Base-by-base conservation (phyloP, 2,113 vertebrate species). In the Nesospiza acunhae region DNA sequence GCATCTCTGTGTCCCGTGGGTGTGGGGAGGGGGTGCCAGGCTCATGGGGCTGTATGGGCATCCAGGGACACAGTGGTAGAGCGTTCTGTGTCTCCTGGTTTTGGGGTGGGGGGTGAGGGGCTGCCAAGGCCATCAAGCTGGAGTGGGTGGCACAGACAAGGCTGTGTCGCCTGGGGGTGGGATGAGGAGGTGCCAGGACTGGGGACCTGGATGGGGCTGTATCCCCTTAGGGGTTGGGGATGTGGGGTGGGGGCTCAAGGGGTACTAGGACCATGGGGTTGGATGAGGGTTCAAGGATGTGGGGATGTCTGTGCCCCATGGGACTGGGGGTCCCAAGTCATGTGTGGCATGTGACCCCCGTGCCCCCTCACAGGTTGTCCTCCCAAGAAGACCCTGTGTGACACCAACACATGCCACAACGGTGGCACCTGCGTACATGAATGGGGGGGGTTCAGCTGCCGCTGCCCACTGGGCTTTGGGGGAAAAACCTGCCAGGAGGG, bases 391-490 rank as follows among this genome's bases (percentile, higher is more conserved):
- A 98, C 98, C 9, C 98, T 99, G 88, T 99, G 99, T 94, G 98
- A 98, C 91, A 98, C 96, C 92, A 98, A 87, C 96, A 98, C 98
- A 0, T 99, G 99, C 97, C 96, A 98, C 90, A 99, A 99, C 2
- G 99, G 99, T 27, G 99, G 99, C 41, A 99, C 98, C 89, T 99
- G 99, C 6, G 98, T 98, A 77, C 99, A 99, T 94, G 98, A 98
- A 76, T 99, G 99, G 99, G 98, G 98, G 4, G 97, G 98, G 1
- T 99, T 99, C 98, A 99, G 98, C 90, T 99, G 99, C 70, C 97
- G 98, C 87, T 99, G 99, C 83, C 98, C 98, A 0, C 98, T 99
- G 39, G 99, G 99, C 50, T 99, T 98, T 21, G 99, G 99, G 87
- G 99, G 99, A 88, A 98, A 96, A 81, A 98, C 97, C 97, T 99